phyloP scores from a whole-genome alignment of 35 echinoderm and acorn worm genomes.

The Acanthaster planci region DNA sequence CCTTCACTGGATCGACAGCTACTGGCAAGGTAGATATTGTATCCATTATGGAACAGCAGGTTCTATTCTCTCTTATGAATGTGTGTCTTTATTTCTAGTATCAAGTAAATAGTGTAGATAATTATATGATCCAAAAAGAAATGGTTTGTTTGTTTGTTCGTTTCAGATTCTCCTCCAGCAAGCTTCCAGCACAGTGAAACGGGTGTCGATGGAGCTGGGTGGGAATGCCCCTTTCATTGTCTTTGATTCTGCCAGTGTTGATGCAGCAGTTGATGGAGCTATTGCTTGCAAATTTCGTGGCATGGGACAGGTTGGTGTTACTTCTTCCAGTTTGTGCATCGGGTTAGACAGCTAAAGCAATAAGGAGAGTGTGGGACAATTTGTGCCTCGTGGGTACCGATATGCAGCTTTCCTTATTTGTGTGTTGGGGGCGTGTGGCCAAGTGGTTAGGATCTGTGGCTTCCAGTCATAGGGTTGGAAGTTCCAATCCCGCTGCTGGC shows the following conservation, averaged over 20 bases:
- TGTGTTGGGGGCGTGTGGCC: no score
- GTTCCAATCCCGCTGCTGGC: no score
- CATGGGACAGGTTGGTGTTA: constrained; percentile 74
- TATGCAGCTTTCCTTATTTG: no score
- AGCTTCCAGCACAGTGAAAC: constrained; percentile 80
- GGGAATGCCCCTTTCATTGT: constrained; percentile 97
- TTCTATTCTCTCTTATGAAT: no score
- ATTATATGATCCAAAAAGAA: no score
- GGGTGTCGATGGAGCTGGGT: constrained; percentile 93
- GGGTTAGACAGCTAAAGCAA: background rate
- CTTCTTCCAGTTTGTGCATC: background rate
- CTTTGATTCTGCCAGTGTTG: constrained; percentile 89
- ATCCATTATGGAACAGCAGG: background rate
- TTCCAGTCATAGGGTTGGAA: no score
- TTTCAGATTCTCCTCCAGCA: constrained; percentile 81
- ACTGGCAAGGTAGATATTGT: constrained; percentile 73
- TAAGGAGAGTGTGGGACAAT: no score
- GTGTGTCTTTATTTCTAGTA: no score
- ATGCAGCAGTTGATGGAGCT: constrained; percentile 76
- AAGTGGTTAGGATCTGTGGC: no score
- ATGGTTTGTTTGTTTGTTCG: background rate
- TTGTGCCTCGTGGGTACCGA: no score
- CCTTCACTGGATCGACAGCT: constrained; percentile 92
- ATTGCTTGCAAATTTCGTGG: constrained; percentile 80
- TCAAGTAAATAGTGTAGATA: no score